A percentile compares a stretch with the other conserved stretches of the same genome.
Evolutionary conservation across 2,888 invertebrate species (phyloP).

Genomic region (Drosophila falleni): DNA sequence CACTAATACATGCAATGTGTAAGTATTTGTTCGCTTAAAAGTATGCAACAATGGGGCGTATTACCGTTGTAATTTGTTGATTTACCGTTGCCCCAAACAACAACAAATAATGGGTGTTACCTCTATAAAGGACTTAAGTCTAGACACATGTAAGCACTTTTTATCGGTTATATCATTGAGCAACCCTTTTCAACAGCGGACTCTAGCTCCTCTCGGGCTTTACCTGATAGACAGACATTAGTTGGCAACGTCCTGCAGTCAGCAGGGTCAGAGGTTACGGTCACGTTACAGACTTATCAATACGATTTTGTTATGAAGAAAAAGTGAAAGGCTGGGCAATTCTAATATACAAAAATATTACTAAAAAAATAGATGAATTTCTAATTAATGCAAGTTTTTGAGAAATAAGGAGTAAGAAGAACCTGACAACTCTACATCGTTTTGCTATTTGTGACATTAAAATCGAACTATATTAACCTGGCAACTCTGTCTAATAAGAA

Average conservation of each 20-base stretch:
- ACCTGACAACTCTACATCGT: background rate
- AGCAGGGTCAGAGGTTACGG: constrained; percentile 25
- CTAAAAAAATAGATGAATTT: background rate
- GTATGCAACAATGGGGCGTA: constrained; percentile 50
- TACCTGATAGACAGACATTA: constrained; percentile 48
- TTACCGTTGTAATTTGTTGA: constrained; percentile 49
- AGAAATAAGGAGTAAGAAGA: background rate
- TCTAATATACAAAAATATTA: background rate
- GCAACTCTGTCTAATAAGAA: background rate
- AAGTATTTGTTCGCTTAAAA: constrained; percentile 25
- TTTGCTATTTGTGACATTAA: background rate
- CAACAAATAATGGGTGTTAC: constrained; percentile 31
- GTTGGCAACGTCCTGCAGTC: constrained; percentile 13
- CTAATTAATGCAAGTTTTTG: background rate
- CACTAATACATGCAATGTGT: background rate
- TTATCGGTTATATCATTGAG: constrained; percentile 33
- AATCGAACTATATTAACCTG: background rate
- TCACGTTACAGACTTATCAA: background rate
- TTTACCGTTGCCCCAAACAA: constrained; percentile 60
- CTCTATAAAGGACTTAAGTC: constrained; percentile 6
- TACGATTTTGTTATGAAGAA: background rate
- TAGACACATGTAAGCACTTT: constrained; percentile 7
- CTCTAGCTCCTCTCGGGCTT: constrained; percentile 3
- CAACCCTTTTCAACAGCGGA: constrained; percentile 41
- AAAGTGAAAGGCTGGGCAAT: constrained; percentile 2